Percentiles rank a stretch among this genome's conserved stretches.
phyloP scores from a whole-genome alignment of 2,888 invertebrate species.

The Endotricha flammealis region DNA sequence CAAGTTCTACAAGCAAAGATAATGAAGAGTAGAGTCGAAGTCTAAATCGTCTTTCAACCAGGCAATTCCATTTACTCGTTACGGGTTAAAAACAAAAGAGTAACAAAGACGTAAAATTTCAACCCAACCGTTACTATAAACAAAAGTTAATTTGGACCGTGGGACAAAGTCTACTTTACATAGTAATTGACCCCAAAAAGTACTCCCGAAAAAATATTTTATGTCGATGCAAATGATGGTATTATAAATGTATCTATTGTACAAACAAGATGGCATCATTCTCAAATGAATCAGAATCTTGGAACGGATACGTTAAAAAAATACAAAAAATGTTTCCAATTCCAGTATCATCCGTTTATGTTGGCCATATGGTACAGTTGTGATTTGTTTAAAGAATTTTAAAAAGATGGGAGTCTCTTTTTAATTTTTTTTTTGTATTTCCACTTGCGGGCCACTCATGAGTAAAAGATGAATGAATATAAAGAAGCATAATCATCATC shows the following conservation, averaged over 20 bases:
- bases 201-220: slow-evolving; percentile 8
- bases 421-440: too few species aligned
- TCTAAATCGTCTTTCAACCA: slow-evolving; percentile 5
- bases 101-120: slow-evolving; percentile 18
- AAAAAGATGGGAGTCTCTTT: too few species aligned
- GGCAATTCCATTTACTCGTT: slow-evolving; percentile 9
- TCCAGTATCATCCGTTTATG: not conserved
- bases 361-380: slow-evolving; percentile 4
- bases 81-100: slow-evolving; percentile 9
- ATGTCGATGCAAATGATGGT: slow-evolving; percentile 4
- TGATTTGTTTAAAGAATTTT: not conserved
- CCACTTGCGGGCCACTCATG: too few species aligned
- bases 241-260: slow-evolving; percentile 1
- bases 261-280: slow-evolving; percentile 3
- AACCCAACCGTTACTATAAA: slow-evolving; percentile 39
- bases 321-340: slow-evolving; percentile 1
- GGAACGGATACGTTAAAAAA: slow-evolving; percentile 2
- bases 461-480: too few species aligned
- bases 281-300: slow-evolving; percentile 2
- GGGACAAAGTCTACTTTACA: slow-evolving; percentile 35
- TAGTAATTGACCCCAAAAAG: slow-evolving; percentile 18
- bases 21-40: too few species aligned
- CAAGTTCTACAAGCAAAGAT: slow-evolving; percentile 1
- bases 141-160: slow-evolving; percentile 48
- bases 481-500: too few species aligned